Evolutionary conservation across 2,888 invertebrate species (phyloP), one percentile per base, ranked within the genome.

Genomic region (Iselma pallidipennis): DNA sequence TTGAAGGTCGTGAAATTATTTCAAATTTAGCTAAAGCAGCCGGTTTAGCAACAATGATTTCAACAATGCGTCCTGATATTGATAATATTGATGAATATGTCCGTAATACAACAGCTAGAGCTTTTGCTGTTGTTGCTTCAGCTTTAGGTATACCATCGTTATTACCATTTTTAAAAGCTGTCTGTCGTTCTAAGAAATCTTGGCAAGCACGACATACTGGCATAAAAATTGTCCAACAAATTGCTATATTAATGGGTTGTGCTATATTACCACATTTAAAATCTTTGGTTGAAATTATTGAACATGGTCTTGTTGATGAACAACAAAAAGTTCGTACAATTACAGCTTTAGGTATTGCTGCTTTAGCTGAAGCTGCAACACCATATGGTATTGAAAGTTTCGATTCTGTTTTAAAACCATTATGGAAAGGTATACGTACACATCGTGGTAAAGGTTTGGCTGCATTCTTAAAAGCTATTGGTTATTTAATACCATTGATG

Each of bases 321-420:
- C 99, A 99, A 78, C 99, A 99, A 79, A 99, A 99, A 85, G 97
- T 98, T 21, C 88, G 99, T 62, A 99, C 99, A 0, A 99, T 99
- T 75, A 99, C 99, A 2, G 99, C 99, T 25, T 84, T 99, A 76
- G 98, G 98, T 12, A 91, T 99, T 76, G 98, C 99, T 29, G 99
- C 99, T 0, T 84, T 99, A 26, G 99, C 99, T 16, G 99, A 99
- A 85, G 98, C 99, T 10, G 97, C 98, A 12, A 98, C 98, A 0
- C 99, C 99, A 0, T 99, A 99, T 77, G 99, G 99, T 85, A 99
- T 99, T 77, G 99, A 99, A 82, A 98, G 98, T 59, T 99, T 99
- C 81, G 99, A 99, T 83, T 98, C 97, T 0, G 99, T 99, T 0
- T 86, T 99, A 56, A 99, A 99, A 83, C 99, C 99, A 0, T 84